phyloP scores from a whole-genome alignment of 2,888 invertebrate species.

The Cremastinae sp. region DNA sequence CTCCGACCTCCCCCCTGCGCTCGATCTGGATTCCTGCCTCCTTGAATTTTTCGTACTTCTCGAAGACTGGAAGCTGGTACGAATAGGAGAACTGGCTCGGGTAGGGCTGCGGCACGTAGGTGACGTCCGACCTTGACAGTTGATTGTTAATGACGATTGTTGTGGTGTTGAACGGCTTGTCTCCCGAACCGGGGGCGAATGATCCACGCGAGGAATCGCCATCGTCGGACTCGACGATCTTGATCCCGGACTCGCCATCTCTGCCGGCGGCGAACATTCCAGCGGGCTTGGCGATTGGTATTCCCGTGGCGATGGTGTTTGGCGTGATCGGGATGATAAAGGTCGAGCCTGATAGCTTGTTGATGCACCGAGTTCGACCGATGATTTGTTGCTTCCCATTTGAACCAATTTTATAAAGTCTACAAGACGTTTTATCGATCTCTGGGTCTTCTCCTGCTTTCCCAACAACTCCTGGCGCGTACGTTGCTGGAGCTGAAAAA shows the following conservation, averaged over 20 bases:
- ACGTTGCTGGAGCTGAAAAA: constrained; percentile 74
- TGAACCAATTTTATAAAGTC: constrained; percentile 78
- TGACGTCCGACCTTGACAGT: constrained; percentile 68
- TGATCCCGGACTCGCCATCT: constrained; percentile 9
- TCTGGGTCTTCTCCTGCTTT: constrained; percentile 78
- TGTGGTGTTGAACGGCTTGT: constrained; percentile 61
- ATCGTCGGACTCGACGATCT: constrained; percentile 52
- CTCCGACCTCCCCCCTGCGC: constrained; percentile 61
- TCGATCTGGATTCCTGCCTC: constrained; percentile 33
- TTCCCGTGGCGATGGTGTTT: constrained; percentile 65
- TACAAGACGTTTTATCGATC: constrained; percentile 78
- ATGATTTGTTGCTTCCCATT: constrained; percentile 65
- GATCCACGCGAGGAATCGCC: constrained; percentile 1
- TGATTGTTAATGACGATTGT: constrained; percentile 69
- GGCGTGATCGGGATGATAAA: constrained; percentile 77
- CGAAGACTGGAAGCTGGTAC: constrained; percentile 57
- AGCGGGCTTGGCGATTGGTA: constrained; percentile 29
- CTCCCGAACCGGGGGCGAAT: constrained; percentile 36
- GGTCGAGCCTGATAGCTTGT: constrained; percentile 75
- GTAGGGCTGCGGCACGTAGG: constrained; percentile 67
- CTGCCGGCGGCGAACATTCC: not conserved
- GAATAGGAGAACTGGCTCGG: constrained; percentile 48
- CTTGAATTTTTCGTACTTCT: constrained; percentile 61
- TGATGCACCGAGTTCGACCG: constrained; percentile 70
- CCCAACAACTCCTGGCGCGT: constrained; percentile 76